Evolutionary conservation across 2,888 invertebrate species (phyloP).

Genomic region (Papilio demoleus): DNA sequence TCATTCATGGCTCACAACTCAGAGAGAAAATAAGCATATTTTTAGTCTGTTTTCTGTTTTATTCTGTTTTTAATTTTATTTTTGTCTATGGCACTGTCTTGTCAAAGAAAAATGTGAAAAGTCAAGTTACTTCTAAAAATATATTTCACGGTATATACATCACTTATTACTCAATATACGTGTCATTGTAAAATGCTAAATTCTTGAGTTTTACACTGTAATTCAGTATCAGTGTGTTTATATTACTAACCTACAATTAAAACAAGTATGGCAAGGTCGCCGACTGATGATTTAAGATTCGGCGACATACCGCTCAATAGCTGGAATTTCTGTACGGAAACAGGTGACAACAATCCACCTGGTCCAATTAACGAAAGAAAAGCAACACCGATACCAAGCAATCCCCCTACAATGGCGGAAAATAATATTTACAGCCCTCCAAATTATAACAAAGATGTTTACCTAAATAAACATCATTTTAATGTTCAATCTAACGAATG

Average conservation of each 20-base stretch:
- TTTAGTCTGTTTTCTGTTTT: background rate
- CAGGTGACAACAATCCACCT: conserved; percentile 69
- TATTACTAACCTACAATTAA: conserved; percentile 49
- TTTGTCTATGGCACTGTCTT: conserved; percentile 16
- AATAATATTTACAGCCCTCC: conserved; percentile 68
- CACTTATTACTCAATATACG: conserved; percentile 54
- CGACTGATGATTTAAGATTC: conserved; percentile 77
- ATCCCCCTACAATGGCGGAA: conserved; percentile 61
- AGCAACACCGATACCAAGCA: conserved; percentile 61
- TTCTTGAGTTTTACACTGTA: conserved; percentile 58
- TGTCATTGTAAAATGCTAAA: conserved; percentile 68
- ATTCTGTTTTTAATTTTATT: background rate
- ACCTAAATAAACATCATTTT: conserved; percentile 69
- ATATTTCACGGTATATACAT: conserved; percentile 64
- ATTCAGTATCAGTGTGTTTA: conserved; percentile 44
- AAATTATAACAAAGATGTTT: conserved; percentile 70
- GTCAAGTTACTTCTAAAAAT: conserved; percentile 72
- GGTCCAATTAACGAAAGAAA: conserved; percentile 67
- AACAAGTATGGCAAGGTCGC: conserved; percentile 82
- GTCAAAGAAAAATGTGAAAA: conserved; percentile 53
- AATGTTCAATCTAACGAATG: conserved; percentile 65
- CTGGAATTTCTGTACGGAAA: conserved; percentile 77
- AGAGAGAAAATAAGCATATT: background rate
- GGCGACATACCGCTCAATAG: conserved; percentile 74
- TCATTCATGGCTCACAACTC: too few species aligned